Base-by-base conservation (phyloP, 2,888 invertebrate genomes). In the Polylopha cassiicola region DNA sequence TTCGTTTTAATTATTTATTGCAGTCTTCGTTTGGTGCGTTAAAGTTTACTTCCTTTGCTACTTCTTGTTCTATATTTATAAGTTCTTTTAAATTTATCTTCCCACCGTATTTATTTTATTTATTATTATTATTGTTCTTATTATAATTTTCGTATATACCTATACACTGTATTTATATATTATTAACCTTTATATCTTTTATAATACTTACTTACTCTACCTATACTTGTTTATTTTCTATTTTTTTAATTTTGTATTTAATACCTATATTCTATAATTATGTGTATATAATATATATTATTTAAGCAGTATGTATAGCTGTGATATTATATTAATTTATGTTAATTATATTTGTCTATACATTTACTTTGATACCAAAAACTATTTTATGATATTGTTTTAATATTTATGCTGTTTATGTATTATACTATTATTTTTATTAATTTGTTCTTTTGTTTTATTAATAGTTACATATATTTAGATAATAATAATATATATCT, bases 251-350 rank as follows among this genome's bases (percentile, higher is more conserved):
- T 37, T 23, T 23, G 2, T 24, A 44, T 37, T 13, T 13, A 8
- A 8, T 21, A 3, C 7, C 5, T 14, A 13, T n/a, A 3, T 31
- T 22, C 1, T 6, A 6, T 15, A 22, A 13, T 3, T n/a, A 14
- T 32, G 8, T 22, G 9, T 9, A 18, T 16, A 33, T 20, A 29
- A 31, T 37, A 24, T 31, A 11, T 43, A 34, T 34, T 37, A 8
- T 31, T 44, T 47, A 27, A 56, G 78, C 75, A 61, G 76, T 79
- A 78, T 75, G 53, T 56, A 36, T 70, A 67, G 55, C 78, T 79
- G 79, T 79, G 79, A 79, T 79, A 73, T 54, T 52, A 44, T 44
- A 8, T 27, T 0, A 37, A 37, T 26, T 17, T 24, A 26, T 17
- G 14, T 3, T 38, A 15, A n/a, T 2, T 30, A 18, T 13, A 10